phyloP scores from a whole-genome alignment of 2,113 vertebrate genomes.

The Saguinus imperator region DNA sequence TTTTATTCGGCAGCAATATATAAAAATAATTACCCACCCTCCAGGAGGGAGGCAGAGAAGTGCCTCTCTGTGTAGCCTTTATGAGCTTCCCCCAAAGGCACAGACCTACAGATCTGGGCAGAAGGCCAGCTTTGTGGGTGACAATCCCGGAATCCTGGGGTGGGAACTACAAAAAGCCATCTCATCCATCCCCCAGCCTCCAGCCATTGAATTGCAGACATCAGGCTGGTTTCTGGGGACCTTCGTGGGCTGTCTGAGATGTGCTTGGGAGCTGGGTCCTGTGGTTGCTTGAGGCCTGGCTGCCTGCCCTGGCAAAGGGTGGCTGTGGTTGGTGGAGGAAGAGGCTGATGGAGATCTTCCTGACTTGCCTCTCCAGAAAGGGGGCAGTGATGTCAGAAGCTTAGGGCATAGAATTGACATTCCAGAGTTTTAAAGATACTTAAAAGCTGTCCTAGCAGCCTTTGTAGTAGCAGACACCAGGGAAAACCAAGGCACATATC shows the following conservation, averaged over 20 bases:
- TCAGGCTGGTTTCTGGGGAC: neutral
- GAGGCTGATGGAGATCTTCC: conserved; percentile 6
- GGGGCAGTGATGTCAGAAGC: neutral
- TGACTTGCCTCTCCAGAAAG: neutral
- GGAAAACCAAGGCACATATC: neutral
- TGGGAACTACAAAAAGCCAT: conserved; percentile 41
- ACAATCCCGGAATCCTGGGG: conserved; percentile 53
- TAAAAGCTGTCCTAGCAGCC: neutral
- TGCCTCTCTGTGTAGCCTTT: conserved; percentile 60
- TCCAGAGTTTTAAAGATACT: neutral
- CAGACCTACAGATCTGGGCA: conserved; percentile 55
- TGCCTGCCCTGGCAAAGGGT: neutral
- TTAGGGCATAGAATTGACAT: neutral
- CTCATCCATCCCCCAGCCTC: conserved; percentile 6
- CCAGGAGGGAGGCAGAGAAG: conserved; percentile 69
- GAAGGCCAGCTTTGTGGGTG: conserved; percentile 70
- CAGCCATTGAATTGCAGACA: neutral
- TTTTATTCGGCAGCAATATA: conserved; percentile 74
- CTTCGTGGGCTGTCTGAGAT: neutral
- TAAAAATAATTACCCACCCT: conserved; percentile 76
- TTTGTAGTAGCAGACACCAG: no score
- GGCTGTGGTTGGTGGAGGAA: neutral
- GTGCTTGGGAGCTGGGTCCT: neutral
- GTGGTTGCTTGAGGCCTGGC: neutral
- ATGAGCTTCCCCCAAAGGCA: conserved; percentile 58